Conservation (phyloP, 2,113 vertebrate species). For the Ciconia stormi region DNA sequence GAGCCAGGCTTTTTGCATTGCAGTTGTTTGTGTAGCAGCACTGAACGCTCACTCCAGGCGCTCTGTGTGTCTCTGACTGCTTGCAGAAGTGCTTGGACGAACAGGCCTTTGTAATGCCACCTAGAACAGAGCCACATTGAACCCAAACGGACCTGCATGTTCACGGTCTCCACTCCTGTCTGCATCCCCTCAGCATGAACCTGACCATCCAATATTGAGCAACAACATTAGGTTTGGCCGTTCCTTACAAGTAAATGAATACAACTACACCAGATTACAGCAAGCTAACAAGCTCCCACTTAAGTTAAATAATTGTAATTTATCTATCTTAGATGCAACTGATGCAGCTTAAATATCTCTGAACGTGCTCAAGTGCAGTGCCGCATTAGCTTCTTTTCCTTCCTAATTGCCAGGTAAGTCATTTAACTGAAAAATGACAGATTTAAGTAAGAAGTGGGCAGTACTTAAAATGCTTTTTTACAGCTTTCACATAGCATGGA, state of each 20-base stretch:
- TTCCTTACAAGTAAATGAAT: accelerated
- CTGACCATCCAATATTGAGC: not conserved
- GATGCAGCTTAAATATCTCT: not conserved
- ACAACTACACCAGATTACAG: not conserved
- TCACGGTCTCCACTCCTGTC: not conserved
- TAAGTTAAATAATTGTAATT: not conserved
- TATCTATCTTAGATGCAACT: not conserved
- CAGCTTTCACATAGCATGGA: not conserved
- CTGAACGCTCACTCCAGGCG: constrained; percentile 80
- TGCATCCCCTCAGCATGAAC: not conserved
- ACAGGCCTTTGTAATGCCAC: constrained; percentile 89
- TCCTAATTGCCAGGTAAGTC: not conserved
- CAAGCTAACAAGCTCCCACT: not conserved
- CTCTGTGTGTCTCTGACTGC: no score
- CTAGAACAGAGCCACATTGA: constrained; percentile 66
- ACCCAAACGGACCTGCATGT: not conserved
- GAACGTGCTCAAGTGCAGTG: no score
- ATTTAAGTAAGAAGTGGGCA: not conserved
- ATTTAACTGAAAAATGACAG: not conserved
- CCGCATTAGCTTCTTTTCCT: not conserved
- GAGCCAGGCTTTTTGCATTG: constrained; percentile 74
- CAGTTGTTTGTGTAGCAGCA: constrained; percentile 89
- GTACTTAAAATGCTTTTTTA: not conserved
- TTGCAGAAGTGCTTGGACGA: constrained; percentile 90
- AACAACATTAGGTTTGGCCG: accelerated